phyloP scores from a whole-genome alignment of 1,140 invertebrate species.

The Drosophila rufa region DNA sequence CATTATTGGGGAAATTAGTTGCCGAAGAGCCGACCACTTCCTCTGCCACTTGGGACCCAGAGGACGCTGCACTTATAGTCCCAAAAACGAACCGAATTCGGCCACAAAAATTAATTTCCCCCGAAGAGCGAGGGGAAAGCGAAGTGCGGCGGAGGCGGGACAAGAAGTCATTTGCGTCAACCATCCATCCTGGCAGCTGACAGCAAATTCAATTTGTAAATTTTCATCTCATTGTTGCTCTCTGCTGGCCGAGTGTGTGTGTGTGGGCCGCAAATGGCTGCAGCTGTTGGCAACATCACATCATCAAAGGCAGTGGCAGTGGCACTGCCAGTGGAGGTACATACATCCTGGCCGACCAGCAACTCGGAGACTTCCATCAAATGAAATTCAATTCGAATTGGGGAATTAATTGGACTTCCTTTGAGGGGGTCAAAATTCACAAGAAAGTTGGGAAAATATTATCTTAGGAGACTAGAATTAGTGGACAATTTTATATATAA shows the following conservation, averaged over 20 bases:
- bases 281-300: slow-evolving; percentile 72
- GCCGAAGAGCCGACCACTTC: slow-evolving; percentile 38
- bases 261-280: slow-evolving; percentile 57
- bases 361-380: slow-evolving; percentile 17
- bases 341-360: slow-evolving; percentile 9
- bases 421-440: slow-evolving; percentile 1
- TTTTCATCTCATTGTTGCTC: slow-evolving; percentile 63
- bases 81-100: slow-evolving; percentile 50
- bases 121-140: background rate
- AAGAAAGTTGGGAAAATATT: background rate
- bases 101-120: slow-evolving; percentile 68
- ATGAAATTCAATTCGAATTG: slow-evolving; percentile 36
- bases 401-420: slow-evolving; percentile 12
- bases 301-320: slow-evolving; percentile 33
- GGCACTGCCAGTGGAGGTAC: slow-evolving; percentile 1
- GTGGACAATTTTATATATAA: background rate
- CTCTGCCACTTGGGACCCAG: slow-evolving; percentile 20
- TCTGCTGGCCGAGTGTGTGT: slow-evolving; percentile 17
- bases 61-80: slow-evolving; percentile 61
- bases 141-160: slow-evolving; percentile 20
- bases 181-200: slow-evolving; percentile 77
- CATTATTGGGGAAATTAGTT: slow-evolving; percentile 58
- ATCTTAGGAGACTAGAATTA: background rate
- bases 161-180: slow-evolving; percentile 78
- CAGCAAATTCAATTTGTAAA: slow-evolving; percentile 81